Base-by-base conservation (phyloP, 2,888 invertebrate genomes). In the Pammene aurita region DNA sequence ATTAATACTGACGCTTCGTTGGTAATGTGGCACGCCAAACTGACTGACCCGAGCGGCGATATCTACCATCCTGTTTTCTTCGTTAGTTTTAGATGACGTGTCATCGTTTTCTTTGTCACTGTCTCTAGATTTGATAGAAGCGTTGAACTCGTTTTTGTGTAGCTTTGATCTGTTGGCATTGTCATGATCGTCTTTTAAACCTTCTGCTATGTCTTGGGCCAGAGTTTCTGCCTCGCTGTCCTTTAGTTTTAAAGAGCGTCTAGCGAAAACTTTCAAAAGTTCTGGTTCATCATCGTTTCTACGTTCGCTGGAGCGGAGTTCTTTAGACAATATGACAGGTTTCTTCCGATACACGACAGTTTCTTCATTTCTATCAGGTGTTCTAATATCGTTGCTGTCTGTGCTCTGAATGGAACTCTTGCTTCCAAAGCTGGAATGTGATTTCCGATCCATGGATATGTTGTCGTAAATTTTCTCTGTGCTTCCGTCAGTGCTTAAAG, bases 241-340 rank as follows among this genome's bases (percentile, higher is more conserved):
- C 87, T 96, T 96, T n/a, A 96, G 89, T 87, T 96, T 96, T 0
- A 96, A 87, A n/a, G 96, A 96, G 68, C 96, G 89, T 54, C 96
- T 90, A 0, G 96, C 96, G 81, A 96, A 96, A 0, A 96, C 96
- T 86, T 96, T 96, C 94, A 96, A 95, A 9, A 96, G 82, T 84
- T 96, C 96, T 0, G 96, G 96, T 81, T 96, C 96, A 44, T 95
- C 95, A 68, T 96, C 95, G 66, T 94, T 93, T 76, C 90, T 93
- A 61, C 82, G 87, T 54, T 88, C 88, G 38, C 85, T 84, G 34
- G 84, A 84, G 69, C 87, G 88, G 67, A 85, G 78, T 73, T 92
- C 91, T 76, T 84, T 88, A 10, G 86, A 80, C n/a, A 83, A 65
- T 1, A 92, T 84, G 5, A 93, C 80, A 0, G 94, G 93, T 77